phyloP scores from a whole-genome alignment of 53 echinoderm and acorn worm genomes.

The Arbacia lixula region DNA sequence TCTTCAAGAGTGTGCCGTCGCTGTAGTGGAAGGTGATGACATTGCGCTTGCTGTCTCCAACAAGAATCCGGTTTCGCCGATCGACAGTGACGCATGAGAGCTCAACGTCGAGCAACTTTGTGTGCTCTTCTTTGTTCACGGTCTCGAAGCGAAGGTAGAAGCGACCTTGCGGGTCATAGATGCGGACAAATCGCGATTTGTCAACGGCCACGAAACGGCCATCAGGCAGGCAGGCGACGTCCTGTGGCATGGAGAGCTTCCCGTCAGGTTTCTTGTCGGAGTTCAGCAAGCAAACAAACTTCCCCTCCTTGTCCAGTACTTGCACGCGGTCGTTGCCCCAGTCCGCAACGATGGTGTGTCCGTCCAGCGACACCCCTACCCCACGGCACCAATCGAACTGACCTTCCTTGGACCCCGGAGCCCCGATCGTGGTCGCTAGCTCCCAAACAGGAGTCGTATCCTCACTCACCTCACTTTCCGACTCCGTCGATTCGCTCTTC shows the following conservation, averaged over 20 bases:
- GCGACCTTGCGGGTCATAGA: constrained; percentile 73
- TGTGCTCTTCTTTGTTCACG: constrained; percentile 36
- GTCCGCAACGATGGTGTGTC: constrained; percentile 83
- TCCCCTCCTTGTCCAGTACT: constrained; percentile 75
- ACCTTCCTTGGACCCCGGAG: constrained; percentile 71
- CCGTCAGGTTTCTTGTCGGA: constrained; percentile 65
- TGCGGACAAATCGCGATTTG: constrained; percentile 77
- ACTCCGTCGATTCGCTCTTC: constrained; percentile 34
- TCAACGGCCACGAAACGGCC: constrained; percentile 84
- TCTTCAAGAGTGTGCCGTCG: constrained; percentile 73
- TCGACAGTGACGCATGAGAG: constrained; percentile 86
- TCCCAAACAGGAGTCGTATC: constrained; percentile 64
- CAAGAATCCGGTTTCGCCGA: constrained; percentile 77
- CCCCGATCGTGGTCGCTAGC: constrained; percentile 75
- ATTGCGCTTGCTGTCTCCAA: constrained; percentile 81
- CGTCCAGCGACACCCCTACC: constrained; percentile 74
- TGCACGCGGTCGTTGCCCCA: constrained; percentile 95
- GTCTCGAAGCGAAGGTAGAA: constrained; percentile 74
- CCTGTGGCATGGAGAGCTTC: constrained; percentile 87
- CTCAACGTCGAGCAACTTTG: constrained; percentile 63
- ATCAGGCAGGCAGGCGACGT: constrained; percentile 84
- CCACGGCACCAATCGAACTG: constrained; percentile 95
- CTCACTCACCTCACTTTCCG: constrained; percentile 51
- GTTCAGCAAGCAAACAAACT: constrained; percentile 77
- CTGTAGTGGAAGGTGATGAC: constrained; percentile 69